Conservation (phyloP, 2,113 vertebrate species). For the Callionymus lyra region DNA sequence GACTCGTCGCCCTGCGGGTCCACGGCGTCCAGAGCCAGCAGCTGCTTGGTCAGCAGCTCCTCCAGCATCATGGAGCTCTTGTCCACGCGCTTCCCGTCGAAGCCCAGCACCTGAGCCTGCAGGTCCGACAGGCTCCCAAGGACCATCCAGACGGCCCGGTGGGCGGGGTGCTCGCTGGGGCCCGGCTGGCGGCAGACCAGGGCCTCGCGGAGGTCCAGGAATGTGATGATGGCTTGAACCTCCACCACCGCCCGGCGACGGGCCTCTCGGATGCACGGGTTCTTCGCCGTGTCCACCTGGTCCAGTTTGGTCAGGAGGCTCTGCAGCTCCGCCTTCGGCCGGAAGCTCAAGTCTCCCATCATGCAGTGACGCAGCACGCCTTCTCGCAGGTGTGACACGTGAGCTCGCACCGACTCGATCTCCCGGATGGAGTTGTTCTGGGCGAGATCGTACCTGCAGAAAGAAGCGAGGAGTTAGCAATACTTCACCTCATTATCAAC, state of each 20-base stretch:
- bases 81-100: slow-evolving; percentile 84
- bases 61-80: slow-evolving; percentile 92
- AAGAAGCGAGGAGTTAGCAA: too few species aligned
- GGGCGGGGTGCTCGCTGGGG: slow-evolving; percentile 67
- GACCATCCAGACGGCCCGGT: slow-evolving; percentile 79
- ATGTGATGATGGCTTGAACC: slow-evolving; percentile 84
- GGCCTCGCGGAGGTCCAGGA: slow-evolving; percentile 84
- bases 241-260: slow-evolving; percentile 86
- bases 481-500: too few species aligned
- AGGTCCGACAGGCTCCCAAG: slow-evolving; percentile 82
- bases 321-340: slow-evolving; percentile 83
- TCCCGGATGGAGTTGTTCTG: slow-evolving; percentile 88
- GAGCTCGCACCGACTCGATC: slow-evolving; percentile 82
- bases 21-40: slow-evolving; percentile 88
- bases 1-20: slow-evolving; percentile 83
- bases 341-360: slow-evolving; percentile 71
- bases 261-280: slow-evolving; percentile 94
- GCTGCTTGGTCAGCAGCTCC: slow-evolving; percentile 92
- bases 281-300: slow-evolving; percentile 82
- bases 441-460: slow-evolving; percentile 77
- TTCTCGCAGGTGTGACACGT: slow-evolving; percentile 72
- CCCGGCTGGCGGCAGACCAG: slow-evolving; percentile 68
- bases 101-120: slow-evolving; percentile 83
- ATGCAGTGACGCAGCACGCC: slow-evolving; percentile 74
- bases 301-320: slow-evolving; percentile 81